Conservation (phyloP, 2,888 invertebrate genomes). For the Mimumesa dahlbomi region DNA sequence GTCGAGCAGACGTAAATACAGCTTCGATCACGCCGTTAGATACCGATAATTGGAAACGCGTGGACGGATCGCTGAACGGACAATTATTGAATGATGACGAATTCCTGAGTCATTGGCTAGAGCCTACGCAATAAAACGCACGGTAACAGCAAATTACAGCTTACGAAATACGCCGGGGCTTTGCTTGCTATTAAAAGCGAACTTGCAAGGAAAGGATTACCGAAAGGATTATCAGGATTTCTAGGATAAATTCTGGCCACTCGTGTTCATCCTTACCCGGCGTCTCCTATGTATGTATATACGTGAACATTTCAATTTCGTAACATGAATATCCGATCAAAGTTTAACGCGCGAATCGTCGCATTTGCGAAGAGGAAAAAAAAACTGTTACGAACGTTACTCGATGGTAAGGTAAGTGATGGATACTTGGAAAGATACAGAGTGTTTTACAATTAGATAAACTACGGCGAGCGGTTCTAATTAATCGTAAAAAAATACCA, state of each 20-base stretch:
- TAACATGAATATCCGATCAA: no score
- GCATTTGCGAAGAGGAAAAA: no score
- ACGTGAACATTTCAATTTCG: no score
- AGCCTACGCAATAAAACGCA: slow-evolving; percentile 24
- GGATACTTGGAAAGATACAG: no score
- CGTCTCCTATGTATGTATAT: background rate
- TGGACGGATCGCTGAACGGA: slow-evolving; percentile 5
- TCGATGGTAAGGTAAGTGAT: no score
- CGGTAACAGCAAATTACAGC: slow-evolving; percentile 31
- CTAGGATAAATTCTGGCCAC: slow-evolving; percentile 1
- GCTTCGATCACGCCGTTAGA: background rate
- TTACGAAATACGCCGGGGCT: slow-evolving; percentile 25
- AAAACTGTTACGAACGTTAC: no score
- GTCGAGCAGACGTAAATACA: background rate
- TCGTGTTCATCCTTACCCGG: background rate
- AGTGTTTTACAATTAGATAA: no score
- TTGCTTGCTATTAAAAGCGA: slow-evolving; percentile 21
- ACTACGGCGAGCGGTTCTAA: no score
- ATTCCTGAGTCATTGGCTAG: slow-evolving; percentile 22
- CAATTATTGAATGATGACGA: slow-evolving; percentile 19
- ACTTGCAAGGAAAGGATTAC: slow-evolving; percentile 20
- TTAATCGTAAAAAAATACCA: no score
- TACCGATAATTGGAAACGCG: slow-evolving; percentile 16
- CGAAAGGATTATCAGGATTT: slow-evolving; percentile 4
- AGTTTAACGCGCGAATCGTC: no score